A percentile compares a stretch with the other conserved stretches of the same genome.
Conservation (phyloP, 1,140 invertebrate genomes). For the Drosophila funebris region DNA sequence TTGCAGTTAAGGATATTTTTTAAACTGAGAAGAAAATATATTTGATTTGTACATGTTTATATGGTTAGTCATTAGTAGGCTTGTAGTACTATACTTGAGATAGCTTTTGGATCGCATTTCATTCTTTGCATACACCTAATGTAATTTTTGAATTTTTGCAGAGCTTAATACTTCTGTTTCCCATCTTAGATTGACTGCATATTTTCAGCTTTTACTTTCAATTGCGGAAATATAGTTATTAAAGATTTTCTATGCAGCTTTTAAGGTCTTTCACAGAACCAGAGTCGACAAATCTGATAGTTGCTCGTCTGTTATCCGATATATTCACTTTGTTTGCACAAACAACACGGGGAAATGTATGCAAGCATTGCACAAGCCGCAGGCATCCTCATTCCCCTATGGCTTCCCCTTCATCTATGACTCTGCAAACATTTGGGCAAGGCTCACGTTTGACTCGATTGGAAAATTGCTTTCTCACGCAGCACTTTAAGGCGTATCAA, state of each 20-base stretch:
- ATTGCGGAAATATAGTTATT: too few species aligned
- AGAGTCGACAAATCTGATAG: not conserved
- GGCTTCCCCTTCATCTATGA: not conserved
- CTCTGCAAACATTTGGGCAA: conserved; percentile 53
- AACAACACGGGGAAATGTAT: conserved; percentile 50
- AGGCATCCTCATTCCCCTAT: not conserved
- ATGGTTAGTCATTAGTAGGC: too few species aligned
- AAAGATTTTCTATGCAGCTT: not conserved
- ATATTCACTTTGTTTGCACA: conserved; percentile 38
- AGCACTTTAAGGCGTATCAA: not conserved
- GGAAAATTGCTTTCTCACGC: not conserved
- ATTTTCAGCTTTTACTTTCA: too few species aligned
- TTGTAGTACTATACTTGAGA: too few species aligned
- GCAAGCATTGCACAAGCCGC: conserved; percentile 41
- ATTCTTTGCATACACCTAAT: too few species aligned
- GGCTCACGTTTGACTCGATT: conserved; percentile 4
- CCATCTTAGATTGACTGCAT: too few species aligned
- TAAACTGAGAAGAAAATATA: too few species aligned
- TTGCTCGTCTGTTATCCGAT: not conserved
- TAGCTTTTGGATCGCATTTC: too few species aligned
- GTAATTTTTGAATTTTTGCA: too few species aligned
- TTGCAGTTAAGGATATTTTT: too few species aligned
- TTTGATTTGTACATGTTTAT: too few species aligned
- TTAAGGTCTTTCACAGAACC: not conserved
- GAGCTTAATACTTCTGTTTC: too few species aligned